Percentiles rank a stretch among this genome's conserved stretches.
phyloP scores from a whole-genome alignment of 2,797 vertebrate species.

The Uromys caudimaculatus region DNA sequence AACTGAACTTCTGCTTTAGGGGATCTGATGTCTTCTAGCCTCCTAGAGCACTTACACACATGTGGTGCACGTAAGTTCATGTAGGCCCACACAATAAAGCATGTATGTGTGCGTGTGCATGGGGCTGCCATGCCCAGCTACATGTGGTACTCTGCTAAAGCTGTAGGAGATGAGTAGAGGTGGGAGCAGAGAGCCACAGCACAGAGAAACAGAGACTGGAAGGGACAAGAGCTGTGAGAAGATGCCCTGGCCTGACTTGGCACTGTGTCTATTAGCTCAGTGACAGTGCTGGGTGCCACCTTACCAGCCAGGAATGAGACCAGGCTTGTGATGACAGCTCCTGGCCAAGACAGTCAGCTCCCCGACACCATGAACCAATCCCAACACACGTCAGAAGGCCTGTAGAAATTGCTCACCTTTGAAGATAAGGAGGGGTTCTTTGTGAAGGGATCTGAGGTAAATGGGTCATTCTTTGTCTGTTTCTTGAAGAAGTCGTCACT shows the following conservation, averaged over 20 bases:
- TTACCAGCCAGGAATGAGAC: neutral
- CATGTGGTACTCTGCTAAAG: neutral
- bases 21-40: neutral
- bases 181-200: neutral
- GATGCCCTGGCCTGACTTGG: neutral
- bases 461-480: slow-evolving; percentile 93
- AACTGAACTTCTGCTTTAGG: neutral
- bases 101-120: too few relatives aligned
- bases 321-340: neutral
- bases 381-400: neutral
- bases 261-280: neutral
- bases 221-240: neutral
- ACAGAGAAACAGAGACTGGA: neutral
- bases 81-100: neutral
- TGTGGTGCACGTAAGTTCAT: neutral
- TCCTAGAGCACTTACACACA: neutral
- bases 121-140: too few relatives aligned
- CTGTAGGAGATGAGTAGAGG: neutral
- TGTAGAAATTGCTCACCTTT: slow-evolving; percentile 90
- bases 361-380: accelerated
- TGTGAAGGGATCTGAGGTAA: slow-evolving; percentile 94
- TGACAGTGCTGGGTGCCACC: neutral
- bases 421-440: slow-evolving; percentile 92
- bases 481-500: slow-evolving; percentile 97
- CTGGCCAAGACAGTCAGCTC: neutral